Evolutionary conservation across 2,797 vertebrate species (phyloP), one percentile per base, ranked within the genome.

Genomic region (Lutra lutra): DNA sequence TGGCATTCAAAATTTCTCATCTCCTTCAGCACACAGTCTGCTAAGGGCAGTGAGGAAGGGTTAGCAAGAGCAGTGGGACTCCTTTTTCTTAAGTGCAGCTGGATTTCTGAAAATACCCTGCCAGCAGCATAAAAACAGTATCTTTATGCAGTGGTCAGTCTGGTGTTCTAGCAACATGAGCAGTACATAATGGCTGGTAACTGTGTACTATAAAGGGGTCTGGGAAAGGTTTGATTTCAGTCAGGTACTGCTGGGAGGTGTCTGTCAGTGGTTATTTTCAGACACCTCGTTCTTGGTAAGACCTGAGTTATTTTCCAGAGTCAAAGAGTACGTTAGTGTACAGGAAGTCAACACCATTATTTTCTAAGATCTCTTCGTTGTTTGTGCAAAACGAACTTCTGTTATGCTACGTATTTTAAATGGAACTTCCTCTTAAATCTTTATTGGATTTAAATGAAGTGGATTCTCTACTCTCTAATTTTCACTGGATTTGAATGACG

Each of bases 331-430:
- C 46, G 46, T 86, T 3, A 54, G 84, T 29, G 15, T 20, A 62
- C 0, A 1, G 97, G 93, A 97, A 95, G 88, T 94, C 80, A 91
- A 96, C 85, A 91, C 38, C 51, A 40, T 86, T 89, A 75, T 92
- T 83, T 96, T 83, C 43, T 90, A 84, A 77, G 43, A 3, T 93
- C 93, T 94, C 82, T 58, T 75, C 38, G 83, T 84, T 95, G 93
- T 97, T 97, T 90, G 48, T 12, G 1, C 35, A 54, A 91, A 60
- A 62, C 68, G 23, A 92, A 93, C 86, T 94, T 94, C 60, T 62
- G 90, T 96, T 95, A 77, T 78, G 58, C 14, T 29, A 29, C 0
- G 27, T 29, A 29, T 29, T 62, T 92, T 62, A 83, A 93, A 91
- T 92, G 85, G 43, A 91, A 92, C 48, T 89, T 93, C 92, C 78